Conservation (phyloP, 2,797 vertebrate species). For the Meda fulgida region DNA sequence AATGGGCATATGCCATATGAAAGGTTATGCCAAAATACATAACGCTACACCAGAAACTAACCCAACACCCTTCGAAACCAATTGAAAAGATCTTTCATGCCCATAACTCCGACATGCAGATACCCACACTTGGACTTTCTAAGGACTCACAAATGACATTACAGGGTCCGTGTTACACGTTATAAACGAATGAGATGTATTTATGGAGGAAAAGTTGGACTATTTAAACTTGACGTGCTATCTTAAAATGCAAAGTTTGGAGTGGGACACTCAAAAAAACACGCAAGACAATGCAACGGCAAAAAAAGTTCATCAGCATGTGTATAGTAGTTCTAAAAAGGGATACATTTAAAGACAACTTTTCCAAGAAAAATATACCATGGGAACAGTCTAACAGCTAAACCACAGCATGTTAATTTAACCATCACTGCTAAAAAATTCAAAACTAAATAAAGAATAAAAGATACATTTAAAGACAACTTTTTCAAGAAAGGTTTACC, state of each 20-base stretch:
- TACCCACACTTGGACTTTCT: background rate
- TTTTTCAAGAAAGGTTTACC: background rate
- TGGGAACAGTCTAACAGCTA: background rate
- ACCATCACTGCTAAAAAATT: background rate
- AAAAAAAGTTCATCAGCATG: background rate
- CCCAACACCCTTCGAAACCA: background rate
- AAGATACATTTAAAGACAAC: background rate
- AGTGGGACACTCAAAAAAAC: background rate
- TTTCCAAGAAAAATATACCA: background rate
- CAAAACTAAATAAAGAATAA: background rate
- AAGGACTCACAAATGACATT: background rate
- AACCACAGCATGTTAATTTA: background rate
- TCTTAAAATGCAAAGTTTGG: background rate
- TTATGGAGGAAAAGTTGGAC: background rate
- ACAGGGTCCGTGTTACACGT: background rate
- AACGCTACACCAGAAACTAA: background rate
- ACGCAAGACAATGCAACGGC: background rate
- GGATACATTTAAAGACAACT: constrained; percentile 4
- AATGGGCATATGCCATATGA: background rate
- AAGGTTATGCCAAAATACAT: background rate
- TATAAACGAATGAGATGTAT: background rate
- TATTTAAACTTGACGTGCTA: background rate
- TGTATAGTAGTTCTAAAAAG: background rate
- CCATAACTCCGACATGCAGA: background rate
- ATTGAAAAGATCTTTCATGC: background rate